Conservation (phyloP, 2,797 vertebrate species). For the Anabacerthia variegaticeps region DNA sequence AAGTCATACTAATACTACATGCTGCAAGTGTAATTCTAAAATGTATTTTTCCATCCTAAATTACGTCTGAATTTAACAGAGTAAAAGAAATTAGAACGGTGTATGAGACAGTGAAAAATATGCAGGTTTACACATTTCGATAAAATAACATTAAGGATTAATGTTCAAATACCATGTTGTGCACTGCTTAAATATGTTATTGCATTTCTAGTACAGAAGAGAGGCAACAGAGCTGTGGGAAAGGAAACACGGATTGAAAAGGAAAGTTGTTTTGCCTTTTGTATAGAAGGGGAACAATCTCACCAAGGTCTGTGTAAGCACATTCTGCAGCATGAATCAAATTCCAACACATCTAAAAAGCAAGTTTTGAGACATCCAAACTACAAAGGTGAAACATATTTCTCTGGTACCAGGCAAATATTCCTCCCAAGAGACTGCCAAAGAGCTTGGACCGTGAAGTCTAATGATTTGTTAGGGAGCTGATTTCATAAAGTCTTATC, state of each 20-base stretch:
- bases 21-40: conserved; percentile 80
- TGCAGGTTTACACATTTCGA: conserved; percentile 10
- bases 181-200: neutral
- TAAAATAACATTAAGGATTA: conserved; percentile 26
- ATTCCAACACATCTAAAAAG: neutral
- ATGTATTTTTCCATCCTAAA: conserved; percentile 64
- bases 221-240: neutral
- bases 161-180: conserved; percentile 43
- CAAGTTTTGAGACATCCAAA: neutral
- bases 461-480: neutral
- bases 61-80: conserved; percentile 73
- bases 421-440: neutral
- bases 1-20: conserved; percentile 90
- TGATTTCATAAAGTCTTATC: neutral
- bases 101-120: conserved; percentile 6
- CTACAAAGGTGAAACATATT: neutral
- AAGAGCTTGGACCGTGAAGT: neutral
- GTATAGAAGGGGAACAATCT: neutral
- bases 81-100: conserved; percentile 63
- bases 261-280: neutral
- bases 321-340: neutral
- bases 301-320: neutral
- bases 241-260: neutral
- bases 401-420: neutral
- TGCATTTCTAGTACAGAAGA: neutral